Evolutionary conservation across 1,140 invertebrate genomes (phyloP).

Genomic region (Drosophila ironensis): DNA sequence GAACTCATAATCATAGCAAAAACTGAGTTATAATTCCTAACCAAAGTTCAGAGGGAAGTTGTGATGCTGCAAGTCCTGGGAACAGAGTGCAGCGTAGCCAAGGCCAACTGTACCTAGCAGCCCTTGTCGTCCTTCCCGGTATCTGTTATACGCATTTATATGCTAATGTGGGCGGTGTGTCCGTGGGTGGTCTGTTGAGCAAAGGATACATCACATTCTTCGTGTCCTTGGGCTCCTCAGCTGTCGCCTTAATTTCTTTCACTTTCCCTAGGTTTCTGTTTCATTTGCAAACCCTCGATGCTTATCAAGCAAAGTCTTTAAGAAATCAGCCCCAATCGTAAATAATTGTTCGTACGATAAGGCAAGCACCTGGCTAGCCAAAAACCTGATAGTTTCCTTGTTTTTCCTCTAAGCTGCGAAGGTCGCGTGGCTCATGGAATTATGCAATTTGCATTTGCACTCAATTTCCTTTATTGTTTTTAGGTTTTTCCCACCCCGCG

Average conservation of each 20-base stretch:
- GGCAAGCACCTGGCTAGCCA: constrained; percentile 1
- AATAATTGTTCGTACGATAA: constrained; percentile 11
- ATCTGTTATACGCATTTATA: constrained; percentile 72
- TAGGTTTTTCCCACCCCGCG: neutral
- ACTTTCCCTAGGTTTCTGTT: no score
- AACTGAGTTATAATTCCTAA: no score
- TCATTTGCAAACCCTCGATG: constrained; percentile 44
- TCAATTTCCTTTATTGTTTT: constrained; percentile 41
- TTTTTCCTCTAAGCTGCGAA: constrained; percentile 42
- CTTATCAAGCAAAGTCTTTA: constrained; percentile 32
- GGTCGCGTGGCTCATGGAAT: constrained; percentile 64
- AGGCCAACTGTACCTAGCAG: neutral
- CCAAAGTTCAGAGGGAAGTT: no score
- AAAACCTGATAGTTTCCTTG: constrained; percentile 24
- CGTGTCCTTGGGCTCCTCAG: constrained; percentile 30
- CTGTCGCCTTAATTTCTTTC: constrained; percentile 35
- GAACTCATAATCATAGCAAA: no score
- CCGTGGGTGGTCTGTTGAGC: neutral
- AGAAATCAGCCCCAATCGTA: constrained; percentile 3
- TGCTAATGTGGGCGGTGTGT: constrained; percentile 50
- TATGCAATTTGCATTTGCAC: constrained; percentile 65
- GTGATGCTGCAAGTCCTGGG: no score
- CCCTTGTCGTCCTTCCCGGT: neutral
- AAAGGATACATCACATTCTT: constrained; percentile 38
- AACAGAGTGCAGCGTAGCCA: no score